Conservation (phyloP, 2,888 invertebrate genomes). For the Cerceris rybyensis region DNA sequence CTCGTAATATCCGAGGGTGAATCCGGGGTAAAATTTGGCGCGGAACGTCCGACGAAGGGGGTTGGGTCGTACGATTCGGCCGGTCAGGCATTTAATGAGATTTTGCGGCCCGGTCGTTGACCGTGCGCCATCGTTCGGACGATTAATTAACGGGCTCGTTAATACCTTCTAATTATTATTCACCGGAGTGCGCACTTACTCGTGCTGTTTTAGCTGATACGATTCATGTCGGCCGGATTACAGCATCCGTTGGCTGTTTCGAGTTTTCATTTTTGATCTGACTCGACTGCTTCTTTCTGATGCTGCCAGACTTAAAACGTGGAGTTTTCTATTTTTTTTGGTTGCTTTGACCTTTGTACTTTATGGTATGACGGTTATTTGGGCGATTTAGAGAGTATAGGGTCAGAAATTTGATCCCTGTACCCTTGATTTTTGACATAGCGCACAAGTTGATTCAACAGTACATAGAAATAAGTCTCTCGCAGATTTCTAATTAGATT, state of each 20-base stretch:
- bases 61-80: constrained; percentile 30
- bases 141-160: constrained; percentile 60
- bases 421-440: too few relatives aligned
- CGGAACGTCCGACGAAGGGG: neutral
- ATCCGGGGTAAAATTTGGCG: constrained; percentile 19
- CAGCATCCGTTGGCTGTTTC: neutral
- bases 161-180: constrained; percentile 56
- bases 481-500: too few relatives aligned
- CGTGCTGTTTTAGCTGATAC: constrained; percentile 19
- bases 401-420: too few relatives aligned
- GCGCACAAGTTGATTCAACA: too few relatives aligned
- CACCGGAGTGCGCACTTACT: constrained; percentile 30
- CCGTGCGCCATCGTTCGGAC: constrained; percentile 36
- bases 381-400: too few relatives aligned
- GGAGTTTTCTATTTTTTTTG: too few relatives aligned
- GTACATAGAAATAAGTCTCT: too few relatives aligned
- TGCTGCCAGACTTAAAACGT: too few relatives aligned
- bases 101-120: constrained; percentile 49
- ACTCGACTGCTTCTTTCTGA: neutral
- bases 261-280: neutral
- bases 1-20: constrained; percentile 37
- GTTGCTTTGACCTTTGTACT: too few relatives aligned
- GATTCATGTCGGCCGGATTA: constrained; percentile 11
- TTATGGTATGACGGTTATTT: too few relatives aligned
- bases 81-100: constrained; percentile 56